Evolutionary conservation across 2,888 invertebrate genomes (phyloP).

Genomic region (Melanophora roralis): DNA sequence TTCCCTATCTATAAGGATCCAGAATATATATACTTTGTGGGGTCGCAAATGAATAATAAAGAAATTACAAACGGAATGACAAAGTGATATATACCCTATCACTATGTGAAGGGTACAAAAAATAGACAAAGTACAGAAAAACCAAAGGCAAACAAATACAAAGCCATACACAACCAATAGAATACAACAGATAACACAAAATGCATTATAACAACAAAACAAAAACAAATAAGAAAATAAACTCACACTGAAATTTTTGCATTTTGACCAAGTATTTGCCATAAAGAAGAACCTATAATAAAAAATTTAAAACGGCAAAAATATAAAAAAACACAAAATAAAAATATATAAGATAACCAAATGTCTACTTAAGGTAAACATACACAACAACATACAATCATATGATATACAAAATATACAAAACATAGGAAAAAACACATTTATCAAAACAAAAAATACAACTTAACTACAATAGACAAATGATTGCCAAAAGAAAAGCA

Average conservation of each 20-base stretch:
- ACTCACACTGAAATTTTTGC: conserved; percentile 17
- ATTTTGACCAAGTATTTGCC: conserved; percentile 21
- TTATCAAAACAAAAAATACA: conserved; percentile 35
- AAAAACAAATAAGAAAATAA: neutral
- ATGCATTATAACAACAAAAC: neutral
- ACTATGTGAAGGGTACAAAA: no score
- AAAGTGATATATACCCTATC: no score
- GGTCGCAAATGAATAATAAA: no score
- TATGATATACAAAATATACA: neutral
- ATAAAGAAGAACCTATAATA: neutral
- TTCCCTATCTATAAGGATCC: no score
- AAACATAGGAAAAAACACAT: neutral
- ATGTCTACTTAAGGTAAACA: no score
- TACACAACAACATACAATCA: neutral
- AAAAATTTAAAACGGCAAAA: neutral
- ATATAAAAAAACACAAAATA: neutral
- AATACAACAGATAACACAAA: neutral
- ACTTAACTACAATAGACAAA: conserved; percentile 53
- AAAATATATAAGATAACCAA: no score
- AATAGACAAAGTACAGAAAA: conserved; percentile 14
- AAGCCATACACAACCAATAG: neutral
- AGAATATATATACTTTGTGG: no score
- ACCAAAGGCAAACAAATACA: neutral
- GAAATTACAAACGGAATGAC: no score
- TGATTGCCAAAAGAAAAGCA: conserved; percentile 56